Conservation (phyloP, 2,888 invertebrate genomes). For the Andrena minutula region DNA sequence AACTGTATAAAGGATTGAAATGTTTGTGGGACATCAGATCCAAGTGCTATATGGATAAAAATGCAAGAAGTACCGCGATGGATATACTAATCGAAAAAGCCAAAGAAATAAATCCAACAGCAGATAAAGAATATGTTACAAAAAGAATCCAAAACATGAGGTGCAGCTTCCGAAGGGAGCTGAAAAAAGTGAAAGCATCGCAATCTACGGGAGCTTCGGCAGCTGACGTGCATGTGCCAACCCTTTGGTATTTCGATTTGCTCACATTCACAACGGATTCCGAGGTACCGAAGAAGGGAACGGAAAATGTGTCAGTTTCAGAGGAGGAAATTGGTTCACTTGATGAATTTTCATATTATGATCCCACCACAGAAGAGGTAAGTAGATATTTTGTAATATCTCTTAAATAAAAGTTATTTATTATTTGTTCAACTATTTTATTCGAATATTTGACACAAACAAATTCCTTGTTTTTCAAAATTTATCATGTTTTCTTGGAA, state of each 20-base stretch:
- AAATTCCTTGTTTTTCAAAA: not conserved
- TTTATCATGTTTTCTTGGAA: not conserved
- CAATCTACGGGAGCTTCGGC: not conserved
- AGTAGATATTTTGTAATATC: not conserved
- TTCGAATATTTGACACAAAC: not conserved
- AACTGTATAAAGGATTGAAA: not conserved
- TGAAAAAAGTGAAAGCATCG: constrained; percentile 1
- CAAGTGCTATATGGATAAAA: constrained; percentile 2
- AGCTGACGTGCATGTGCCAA: not conserved
- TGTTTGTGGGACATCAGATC: constrained; percentile 11
- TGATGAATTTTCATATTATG: not conserved
- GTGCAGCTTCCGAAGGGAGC: constrained; percentile 7
- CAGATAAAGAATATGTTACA: constrained; percentile 6
- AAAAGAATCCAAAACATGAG: constrained; percentile 11
- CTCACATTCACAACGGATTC: not conserved
- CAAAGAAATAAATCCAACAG: not conserved
- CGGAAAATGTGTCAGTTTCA: not conserved
- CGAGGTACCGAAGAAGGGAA: not conserved
- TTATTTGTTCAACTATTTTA: not conserved
- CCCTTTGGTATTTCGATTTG: not conserved
- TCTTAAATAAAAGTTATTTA: not conserved
- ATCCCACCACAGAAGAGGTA: not conserved
- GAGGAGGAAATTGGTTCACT: not conserved
- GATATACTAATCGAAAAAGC: not conserved
- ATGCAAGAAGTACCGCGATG: not conserved